Evolutionary conservation across 2,888 invertebrate genomes (phyloP), one percentile per base, ranked within the genome.

Genomic region (Epiblema foenella): DNA sequence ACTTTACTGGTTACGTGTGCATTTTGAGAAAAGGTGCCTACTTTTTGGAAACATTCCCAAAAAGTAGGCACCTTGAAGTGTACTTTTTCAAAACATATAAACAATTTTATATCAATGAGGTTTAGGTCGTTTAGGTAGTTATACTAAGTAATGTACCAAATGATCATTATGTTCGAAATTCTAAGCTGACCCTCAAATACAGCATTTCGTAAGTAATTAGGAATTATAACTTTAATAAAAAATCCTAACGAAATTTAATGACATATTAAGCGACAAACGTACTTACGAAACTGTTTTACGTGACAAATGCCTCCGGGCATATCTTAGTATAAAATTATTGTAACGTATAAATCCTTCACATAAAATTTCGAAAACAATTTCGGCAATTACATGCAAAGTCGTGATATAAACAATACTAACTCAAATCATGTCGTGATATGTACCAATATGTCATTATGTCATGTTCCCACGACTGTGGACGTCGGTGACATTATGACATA

Each of bases 371-470:
- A 69, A 63, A 63, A 63, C 37, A 69, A 69, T 7, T n/a, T n/a
- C n/a, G 9, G 9, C 57, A 57, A 68, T 63, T 24, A 18, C 18
- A 20, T 12, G 2, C 49, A 33, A 46, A 20, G 56, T 56, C 49
- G 54, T 69, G 69, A 58, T 18, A 56, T 58, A 69, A 69, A 59
- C 51, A 52, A 18, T 17, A 24, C 51, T 46, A 46, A 33, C 51
- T 51, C 58, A 52, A 58, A 69, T 69, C 58, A 52, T 29, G 20
- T 18, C 52, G 51, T 59, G 63, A 58, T 62, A 63, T 63, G 54
- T 62, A 68, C 56, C 68, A 62, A 56, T 68, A 63, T 37, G 63
- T 42, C 59, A 69, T 69, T 65, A 69, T 69, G 18, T 42, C 51
- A 12, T 4, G 52, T 65, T 65, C 69, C 65, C 69, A 65, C 69